phyloP scores from a whole-genome alignment of 2,113 vertebrate genomes.

The Addax nasomaculatus region DNA sequence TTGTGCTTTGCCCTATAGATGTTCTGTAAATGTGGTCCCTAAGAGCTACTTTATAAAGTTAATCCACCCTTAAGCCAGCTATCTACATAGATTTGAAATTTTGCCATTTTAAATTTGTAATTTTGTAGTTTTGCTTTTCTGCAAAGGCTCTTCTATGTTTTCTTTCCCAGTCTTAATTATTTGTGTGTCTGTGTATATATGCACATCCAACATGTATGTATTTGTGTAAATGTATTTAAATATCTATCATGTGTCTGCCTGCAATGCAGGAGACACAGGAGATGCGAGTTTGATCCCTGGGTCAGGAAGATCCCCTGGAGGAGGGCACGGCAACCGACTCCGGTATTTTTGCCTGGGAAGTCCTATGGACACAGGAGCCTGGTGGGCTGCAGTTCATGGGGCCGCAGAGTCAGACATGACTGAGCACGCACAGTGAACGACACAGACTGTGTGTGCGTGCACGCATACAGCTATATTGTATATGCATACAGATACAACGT shows the following conservation, averaged over 20 bases:
- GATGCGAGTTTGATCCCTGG: not conserved
- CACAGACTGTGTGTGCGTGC: not conserved
- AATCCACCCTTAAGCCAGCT: not conserved
- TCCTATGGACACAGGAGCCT: not conserved
- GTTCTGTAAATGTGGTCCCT: not conserved
- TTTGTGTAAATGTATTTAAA: not conserved
- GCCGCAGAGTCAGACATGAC: not conserved
- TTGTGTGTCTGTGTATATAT: not conserved
- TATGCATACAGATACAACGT: not conserved
- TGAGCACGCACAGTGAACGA: rapidly evolving
- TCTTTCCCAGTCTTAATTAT: not conserved
- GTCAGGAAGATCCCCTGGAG: not conserved
- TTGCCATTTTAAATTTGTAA: not conserved
- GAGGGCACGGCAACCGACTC: not conserved
- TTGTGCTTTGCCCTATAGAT: not conserved
- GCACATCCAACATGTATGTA: not conserved
- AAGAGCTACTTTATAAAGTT: not conserved
- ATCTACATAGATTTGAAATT: not conserved
- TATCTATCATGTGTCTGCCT: not conserved
- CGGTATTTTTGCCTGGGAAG: not conserved
- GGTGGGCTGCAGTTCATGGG: not conserved
- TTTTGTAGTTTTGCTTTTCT: not conserved
- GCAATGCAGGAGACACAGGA: not conserved
- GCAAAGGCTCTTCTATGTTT: not conserved
- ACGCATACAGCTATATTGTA: not conserved